Evolutionary conservation across 1,140 invertebrate species (phyloP).

Genomic region (Chionoecetes opilio): DNA sequence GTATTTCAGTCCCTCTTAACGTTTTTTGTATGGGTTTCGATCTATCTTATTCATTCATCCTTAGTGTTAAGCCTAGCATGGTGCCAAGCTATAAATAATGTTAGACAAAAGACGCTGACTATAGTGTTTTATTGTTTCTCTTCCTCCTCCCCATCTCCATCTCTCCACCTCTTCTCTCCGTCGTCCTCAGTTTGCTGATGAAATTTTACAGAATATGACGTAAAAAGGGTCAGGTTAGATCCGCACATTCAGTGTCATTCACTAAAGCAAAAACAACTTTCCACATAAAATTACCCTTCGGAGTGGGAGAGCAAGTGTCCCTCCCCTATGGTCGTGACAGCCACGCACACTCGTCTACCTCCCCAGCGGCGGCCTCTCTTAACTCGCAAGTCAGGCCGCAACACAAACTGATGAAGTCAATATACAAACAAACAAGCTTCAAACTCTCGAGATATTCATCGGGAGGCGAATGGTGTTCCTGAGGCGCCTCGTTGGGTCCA

Average conservation of each 20-base stretch:
- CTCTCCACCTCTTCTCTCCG: not conserved
- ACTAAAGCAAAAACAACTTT: too few species aligned
- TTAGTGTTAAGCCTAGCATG: too few species aligned
- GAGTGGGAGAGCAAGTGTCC: too few species aligned
- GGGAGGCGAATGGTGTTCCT: constrained; percentile 21
- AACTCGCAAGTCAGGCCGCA: not conserved
- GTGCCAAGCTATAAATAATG: not conserved
- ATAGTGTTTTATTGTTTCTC: not conserved
- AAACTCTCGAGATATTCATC: constrained; percentile 40
- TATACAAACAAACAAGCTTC: constrained; percentile 55
- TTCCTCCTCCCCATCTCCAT: not conserved
- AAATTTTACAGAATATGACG: not conserved
- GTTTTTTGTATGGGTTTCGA: not conserved
- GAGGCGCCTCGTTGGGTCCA: constrained; percentile 30
- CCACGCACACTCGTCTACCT: not conserved
- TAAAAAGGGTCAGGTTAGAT: too few species aligned
- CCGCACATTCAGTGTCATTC: too few species aligned
- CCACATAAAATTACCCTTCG: too few species aligned
- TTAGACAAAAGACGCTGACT: not conserved
- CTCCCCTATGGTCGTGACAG: not conserved
- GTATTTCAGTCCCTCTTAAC: not conserved
- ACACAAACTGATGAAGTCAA: constrained; percentile 41
- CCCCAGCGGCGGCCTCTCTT: constrained; percentile 21
- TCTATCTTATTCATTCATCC: not conserved
- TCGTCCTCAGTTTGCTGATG: not conserved